Evolutionary conservation across 53 echinoderm and acorn worm species (phyloP), one percentile per base, ranked within the genome.

Genomic region (Echinometra lucunter): DNA sequence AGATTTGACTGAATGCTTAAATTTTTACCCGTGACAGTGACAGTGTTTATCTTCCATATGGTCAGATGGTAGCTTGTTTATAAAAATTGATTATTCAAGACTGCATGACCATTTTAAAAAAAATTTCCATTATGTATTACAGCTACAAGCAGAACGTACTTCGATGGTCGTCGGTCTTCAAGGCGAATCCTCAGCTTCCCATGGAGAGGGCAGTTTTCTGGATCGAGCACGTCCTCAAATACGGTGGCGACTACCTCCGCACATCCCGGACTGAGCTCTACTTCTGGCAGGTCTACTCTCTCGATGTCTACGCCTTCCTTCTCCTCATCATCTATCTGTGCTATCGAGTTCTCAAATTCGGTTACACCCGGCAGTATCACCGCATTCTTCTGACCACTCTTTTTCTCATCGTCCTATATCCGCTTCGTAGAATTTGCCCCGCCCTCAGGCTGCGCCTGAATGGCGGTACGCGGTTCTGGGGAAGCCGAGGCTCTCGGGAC

Each of bases 231-330:
- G 89, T 89, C 47, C 58, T 89, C 12, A 89, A 89, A 56, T 89
- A 89, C 58, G 89, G 89, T 35, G 89, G 89, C 30, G 57, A 56
- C 58, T 89, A 89, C 89, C 89, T 89, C 28, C 89, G 89, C n/a
- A 56, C 89, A 18, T 89, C 89, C 27, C 89, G 89, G n/a, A 89
- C 89, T 30, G 89, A 89, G n/a, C 89, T 89, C 89, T 89, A 89
- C 58, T 15, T 89, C 15, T 89, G 89, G 89, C 89, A 89, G 89
- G 89, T 89, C 32, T 56, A 57, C 16, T 89, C 89, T 0, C 11
- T 89, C 58, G 89, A 89, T 30, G 57, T 89, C 89, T 89, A 89
- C 89, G 89, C 89, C 89, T 89, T 89, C 32, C 89, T 89, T 30
- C 89, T 89, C n/a, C n/a, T 89, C 57, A 7, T 89, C 4, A 35